Conservation (phyloP, 2,888 invertebrate genomes). For the Cylloceria caligata region DNA sequence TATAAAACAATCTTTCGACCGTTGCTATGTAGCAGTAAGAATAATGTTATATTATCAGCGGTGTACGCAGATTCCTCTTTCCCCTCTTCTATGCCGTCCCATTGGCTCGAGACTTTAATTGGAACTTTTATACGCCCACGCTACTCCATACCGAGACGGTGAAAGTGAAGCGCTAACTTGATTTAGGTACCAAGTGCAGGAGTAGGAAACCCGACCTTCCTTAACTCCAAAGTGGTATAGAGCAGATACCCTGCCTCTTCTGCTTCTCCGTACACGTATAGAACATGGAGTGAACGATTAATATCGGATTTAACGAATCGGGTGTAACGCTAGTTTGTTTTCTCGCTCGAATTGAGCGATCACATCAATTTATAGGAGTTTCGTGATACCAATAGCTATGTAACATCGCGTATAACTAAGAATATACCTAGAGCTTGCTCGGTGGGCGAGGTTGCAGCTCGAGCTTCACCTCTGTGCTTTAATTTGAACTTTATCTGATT, state of each 20-base stretch:
- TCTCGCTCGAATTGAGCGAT: conserved; percentile 25
- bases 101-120: conserved; percentile 42
- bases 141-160: conserved; percentile 32
- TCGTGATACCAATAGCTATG: conserved; percentile 2
- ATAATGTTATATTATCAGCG: neutral
- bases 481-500: conserved; percentile 15
- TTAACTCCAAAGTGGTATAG: conserved; percentile 33
- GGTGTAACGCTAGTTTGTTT: conserved; percentile 1
- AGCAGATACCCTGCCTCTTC: conserved; percentile 1
- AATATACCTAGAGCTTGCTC: neutral
- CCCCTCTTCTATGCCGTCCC: neutral
- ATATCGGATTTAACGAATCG: conserved; percentile 23
- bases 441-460: neutral
- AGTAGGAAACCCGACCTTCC: conserved; percentile 59
- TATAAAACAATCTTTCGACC: neutral
- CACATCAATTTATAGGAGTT: conserved; percentile 30
- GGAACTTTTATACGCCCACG: conserved; percentile 58
- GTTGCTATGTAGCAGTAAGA: neutral
- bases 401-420: neutral
- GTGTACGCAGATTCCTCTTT: neutral
- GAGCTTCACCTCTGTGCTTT: neutral
- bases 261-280: neutral
- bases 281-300: conserved; percentile 9
- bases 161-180: conserved; percentile 60
- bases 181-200: conserved; percentile 50